Percentiles rank a stretch among this genome's conserved stretches.
Evolutionary conservation across 2,888 invertebrate genomes (phyloP).

Genomic region (Lamellibrachia columna): DNA sequence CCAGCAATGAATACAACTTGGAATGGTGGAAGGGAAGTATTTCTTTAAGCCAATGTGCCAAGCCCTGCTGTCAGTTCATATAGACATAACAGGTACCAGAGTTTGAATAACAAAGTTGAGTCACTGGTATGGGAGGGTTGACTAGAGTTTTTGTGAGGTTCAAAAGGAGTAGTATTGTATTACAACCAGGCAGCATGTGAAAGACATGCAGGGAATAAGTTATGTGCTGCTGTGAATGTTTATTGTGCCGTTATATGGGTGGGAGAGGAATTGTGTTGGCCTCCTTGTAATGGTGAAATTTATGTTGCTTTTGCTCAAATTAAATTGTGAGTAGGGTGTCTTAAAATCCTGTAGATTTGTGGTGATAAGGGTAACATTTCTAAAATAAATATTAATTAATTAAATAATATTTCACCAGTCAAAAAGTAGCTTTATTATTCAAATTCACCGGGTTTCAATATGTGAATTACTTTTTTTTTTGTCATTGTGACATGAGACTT

Average conservation of each 20-base stretch:
- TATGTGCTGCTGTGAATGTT: background rate
- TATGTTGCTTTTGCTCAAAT: too few relatives aligned
- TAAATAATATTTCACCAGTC: too few relatives aligned
- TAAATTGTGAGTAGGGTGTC: too few relatives aligned
- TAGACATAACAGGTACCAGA: constrained; percentile 16
- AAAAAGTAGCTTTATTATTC: too few relatives aligned
- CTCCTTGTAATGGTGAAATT: too few relatives aligned
- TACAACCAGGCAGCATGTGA: background rate
- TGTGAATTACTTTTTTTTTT: too few relatives aligned
- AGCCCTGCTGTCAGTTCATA: background rate
- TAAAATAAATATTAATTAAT: too few relatives aligned
- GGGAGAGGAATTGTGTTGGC: background rate
- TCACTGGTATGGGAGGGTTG: background rate
- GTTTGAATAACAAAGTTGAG: background rate
- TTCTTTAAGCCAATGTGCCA: background rate
- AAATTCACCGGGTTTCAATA: too few relatives aligned
- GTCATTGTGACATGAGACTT: background rate
- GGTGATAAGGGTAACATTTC: too few relatives aligned
- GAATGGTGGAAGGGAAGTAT: background rate
- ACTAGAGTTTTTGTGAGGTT: background rate
- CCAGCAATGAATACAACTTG: background rate
- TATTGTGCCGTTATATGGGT: background rate
- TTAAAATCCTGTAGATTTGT: too few relatives aligned
- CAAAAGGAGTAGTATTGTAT: background rate
- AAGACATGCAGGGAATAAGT: background rate